Evolutionary conservation across 2,888 invertebrate genomes (phyloP).

Genomic region (Syrphus vitripennis): DNA sequence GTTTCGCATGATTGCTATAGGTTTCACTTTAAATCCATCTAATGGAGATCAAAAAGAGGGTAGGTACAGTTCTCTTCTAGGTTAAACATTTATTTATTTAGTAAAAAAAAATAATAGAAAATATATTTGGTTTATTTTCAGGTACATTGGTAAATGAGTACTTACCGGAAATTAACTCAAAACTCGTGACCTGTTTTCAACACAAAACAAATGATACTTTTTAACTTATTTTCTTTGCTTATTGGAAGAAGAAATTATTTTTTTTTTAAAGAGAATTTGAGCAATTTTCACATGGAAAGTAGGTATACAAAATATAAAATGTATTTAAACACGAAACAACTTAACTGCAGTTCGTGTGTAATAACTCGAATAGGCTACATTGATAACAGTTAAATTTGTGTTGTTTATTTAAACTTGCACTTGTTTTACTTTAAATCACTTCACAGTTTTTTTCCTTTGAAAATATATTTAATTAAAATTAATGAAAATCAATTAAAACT

Average conservation of each 20-base stretch:
- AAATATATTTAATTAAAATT: conserved; percentile 1
- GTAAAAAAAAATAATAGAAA: neutral
- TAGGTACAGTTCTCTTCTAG: neutral
- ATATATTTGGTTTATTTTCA: neutral
- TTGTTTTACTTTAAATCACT: conserved; percentile 32
- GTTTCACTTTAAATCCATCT: neutral
- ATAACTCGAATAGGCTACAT: conserved; percentile 66
- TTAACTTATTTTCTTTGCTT: neutral
- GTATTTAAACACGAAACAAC: conserved; percentile 66
- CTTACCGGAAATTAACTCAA: conserved; percentile 62
- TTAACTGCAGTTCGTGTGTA: conserved; percentile 55
- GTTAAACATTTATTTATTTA: neutral
- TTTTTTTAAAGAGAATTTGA: neutral
- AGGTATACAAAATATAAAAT: conserved; percentile 25
- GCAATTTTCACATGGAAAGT: conserved; percentile 46
- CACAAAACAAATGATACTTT: conserved; percentile 17
- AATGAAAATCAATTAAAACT: conserved; percentile 16
- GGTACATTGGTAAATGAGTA: neutral
- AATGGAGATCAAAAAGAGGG: neutral
- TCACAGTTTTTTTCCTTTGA: neutral
- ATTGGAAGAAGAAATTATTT: conserved; percentile 17
- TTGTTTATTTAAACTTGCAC: conserved; percentile 26
- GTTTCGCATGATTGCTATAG: neutral
- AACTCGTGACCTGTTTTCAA: conserved; percentile 60
- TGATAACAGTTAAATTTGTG: conserved; percentile 49